phyloP scores from a whole-genome alignment of 2,113 vertebrate species.

The Zapornia atra region DNA sequence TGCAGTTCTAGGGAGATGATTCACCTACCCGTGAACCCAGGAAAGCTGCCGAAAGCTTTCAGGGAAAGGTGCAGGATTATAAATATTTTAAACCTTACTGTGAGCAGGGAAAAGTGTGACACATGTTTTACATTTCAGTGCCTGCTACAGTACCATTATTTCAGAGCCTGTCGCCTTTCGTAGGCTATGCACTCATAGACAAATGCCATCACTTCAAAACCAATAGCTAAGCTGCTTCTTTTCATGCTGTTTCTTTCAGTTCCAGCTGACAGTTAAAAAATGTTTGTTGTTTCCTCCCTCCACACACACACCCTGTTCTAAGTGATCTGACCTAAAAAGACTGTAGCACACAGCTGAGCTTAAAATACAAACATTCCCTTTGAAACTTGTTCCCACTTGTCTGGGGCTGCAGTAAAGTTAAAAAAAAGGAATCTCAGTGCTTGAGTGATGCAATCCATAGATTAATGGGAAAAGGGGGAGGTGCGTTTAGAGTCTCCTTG shows the following conservation, averaged over 20 bases:
- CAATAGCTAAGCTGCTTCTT: slow-evolving; percentile 58
- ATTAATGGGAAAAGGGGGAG: neutral
- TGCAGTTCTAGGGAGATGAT: neutral
- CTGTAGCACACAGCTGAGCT: neutral
- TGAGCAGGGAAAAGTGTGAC: slow-evolving; percentile 50
- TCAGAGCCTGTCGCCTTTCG: slow-evolving; percentile 57
- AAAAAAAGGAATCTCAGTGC: neutral
- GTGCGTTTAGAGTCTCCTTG: neutral
- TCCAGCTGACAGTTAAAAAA: slow-evolving; percentile 49
- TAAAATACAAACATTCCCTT: slow-evolving; percentile 40
- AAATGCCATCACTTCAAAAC: slow-evolving; percentile 65
- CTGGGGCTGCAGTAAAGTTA: neutral
- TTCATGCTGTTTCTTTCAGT: slow-evolving; percentile 40
- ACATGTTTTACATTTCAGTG: slow-evolving; percentile 70
- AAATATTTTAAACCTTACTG: slow-evolving; percentile 70
- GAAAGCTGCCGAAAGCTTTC: slow-evolving; percentile 55
- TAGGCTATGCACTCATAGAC: slow-evolving; percentile 46
- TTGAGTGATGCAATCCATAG: neutral
- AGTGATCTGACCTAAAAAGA: slow-evolving; percentile 51
- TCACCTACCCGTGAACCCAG: slow-evolving; percentile 52
- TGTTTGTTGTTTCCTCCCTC: slow-evolving; percentile 1
- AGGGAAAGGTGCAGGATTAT: slow-evolving; percentile 62
- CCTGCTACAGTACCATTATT: slow-evolving; percentile 55
- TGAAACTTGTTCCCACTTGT: neutral
- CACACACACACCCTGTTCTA: neutral